A percentile compares a stretch with the other conserved stretches of the same genome.
These are phyloP conservation scores for Callithrix jacchus DNA, from an alignment of 2,113 vertebrate genomes.

Conservation along the genomic window DNA sequence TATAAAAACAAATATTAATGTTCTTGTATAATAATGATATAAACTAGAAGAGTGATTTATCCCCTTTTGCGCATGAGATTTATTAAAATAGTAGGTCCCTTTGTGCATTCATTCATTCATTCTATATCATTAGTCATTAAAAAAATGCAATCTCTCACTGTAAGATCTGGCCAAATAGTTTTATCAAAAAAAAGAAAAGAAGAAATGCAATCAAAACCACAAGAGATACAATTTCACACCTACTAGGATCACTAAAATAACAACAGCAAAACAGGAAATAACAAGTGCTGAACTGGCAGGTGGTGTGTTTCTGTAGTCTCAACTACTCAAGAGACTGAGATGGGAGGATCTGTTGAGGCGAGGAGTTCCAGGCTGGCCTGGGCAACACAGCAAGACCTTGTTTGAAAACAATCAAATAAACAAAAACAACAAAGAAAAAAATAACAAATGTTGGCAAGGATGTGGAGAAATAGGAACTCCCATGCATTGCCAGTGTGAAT, in stretches of 20 bases:
- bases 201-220: constrained; percentile 19
- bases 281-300: too few species aligned
- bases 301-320: too few species aligned
- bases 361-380: too few species aligned
- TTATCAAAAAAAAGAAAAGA: neutral
- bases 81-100: neutral
- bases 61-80: neutral
- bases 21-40: neutral
- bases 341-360: too few species aligned
- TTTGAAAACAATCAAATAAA: too few species aligned
- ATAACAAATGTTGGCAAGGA: neutral
- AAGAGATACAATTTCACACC: neutral
- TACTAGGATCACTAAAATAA: neutral
- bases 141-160: neutral
- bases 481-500: neutral
- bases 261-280: neutral
- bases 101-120: constrained; percentile 10
- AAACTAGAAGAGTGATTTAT: constrained; percentile 9
- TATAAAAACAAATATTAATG: constrained; percentile 6
- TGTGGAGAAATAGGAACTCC: neutral
- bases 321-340: too few species aligned
- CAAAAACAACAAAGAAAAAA: too few species aligned
- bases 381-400: too few species aligned
- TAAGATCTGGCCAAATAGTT: too few species aligned
- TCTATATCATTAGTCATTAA: neutral